phyloP scores from a whole-genome alignment of 2,797 vertebrate species.

The Pitangus sulphuratus region DNA sequence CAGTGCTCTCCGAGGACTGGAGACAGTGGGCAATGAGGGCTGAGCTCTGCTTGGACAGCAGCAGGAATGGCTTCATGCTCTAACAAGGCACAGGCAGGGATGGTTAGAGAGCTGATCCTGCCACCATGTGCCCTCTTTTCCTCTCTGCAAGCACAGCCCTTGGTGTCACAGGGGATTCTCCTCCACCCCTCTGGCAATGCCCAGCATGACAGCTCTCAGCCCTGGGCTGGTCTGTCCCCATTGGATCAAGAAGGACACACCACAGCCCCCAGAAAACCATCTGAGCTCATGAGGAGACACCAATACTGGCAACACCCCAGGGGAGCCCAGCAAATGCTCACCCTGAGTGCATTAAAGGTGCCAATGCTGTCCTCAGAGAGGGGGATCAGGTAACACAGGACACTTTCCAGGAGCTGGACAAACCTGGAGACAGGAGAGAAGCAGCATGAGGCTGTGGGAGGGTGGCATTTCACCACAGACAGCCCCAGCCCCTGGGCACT shows the following conservation, averaged over 20 bases:
- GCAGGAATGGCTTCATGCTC: slow-evolving; percentile 93
- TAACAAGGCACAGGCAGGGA: slow-evolving; percentile 35
- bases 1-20: slow-evolving; percentile 90
- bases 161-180: background rate
- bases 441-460: background rate
- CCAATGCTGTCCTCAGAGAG: slow-evolving; percentile 90
- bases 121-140: rapidly evolving
- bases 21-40: slow-evolving; percentile 90
- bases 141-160: background rate
- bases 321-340: slow-evolving; percentile 41
- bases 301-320: background rate
- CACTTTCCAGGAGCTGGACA: slow-evolving; percentile 88
- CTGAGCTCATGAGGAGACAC: rapidly evolving
- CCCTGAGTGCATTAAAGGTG: slow-evolving; percentile 91
- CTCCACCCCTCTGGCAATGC: background rate
- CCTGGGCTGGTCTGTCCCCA: background rate
- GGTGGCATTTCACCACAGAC: background rate
- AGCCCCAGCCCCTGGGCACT: background rate
- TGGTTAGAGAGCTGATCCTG: background rate
- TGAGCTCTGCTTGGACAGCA: slow-evolving; percentile 88
- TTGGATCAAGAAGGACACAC: background rate
- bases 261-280: background rate
- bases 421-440: slow-evolving; percentile 78
- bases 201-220: background rate
- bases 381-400: slow-evolving; percentile 89